These are phyloP conservation scores for Gallinago nigripennis DNA, from an alignment of 2,797 vertebrate genomes.

Conservation along the genomic window DNA sequence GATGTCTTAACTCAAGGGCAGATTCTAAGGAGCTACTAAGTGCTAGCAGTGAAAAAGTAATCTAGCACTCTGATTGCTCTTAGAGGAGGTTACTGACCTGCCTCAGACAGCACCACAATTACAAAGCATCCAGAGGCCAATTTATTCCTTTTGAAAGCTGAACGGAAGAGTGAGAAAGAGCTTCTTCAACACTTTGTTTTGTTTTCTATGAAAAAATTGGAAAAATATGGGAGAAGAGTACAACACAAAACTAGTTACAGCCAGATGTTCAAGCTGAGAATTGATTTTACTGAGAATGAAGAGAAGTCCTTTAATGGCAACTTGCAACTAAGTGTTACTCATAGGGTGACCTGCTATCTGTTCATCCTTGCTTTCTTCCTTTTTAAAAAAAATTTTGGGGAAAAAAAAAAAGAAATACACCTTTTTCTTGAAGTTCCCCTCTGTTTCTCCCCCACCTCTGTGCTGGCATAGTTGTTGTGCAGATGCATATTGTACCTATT, in stretches of 20 bases:
- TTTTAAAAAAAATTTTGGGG: neutral
- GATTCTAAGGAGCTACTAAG: conserved; percentile 24
- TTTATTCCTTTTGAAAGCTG: neutral
- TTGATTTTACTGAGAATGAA: neutral
- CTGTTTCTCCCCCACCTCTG: neutral
- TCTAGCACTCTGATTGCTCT: neutral
- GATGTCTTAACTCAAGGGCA: neutral
- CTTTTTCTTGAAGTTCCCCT: neutral
- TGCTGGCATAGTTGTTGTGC: neutral
- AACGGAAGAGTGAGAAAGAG: neutral
- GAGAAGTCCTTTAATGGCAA: neutral
- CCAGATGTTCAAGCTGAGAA: neutral
- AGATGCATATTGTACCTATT: neutral
- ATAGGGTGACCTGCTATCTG: neutral
- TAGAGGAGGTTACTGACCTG: neutral
- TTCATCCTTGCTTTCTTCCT: neutral
- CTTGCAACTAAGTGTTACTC: neutral
- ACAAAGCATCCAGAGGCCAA: neutral
- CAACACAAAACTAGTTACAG: neutral
- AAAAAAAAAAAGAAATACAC: neutral
- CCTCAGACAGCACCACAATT: neutral
- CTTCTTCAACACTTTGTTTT: neutral
- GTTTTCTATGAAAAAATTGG: neutral
- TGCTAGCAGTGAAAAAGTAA: neutral
- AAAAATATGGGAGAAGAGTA: neutral